Percentiles rank a stretch among this genome's conserved stretches.
Evolutionary conservation across 2,113 vertebrate genomes (phyloP).

Genomic region (Anseranas semipalmata): DNA sequence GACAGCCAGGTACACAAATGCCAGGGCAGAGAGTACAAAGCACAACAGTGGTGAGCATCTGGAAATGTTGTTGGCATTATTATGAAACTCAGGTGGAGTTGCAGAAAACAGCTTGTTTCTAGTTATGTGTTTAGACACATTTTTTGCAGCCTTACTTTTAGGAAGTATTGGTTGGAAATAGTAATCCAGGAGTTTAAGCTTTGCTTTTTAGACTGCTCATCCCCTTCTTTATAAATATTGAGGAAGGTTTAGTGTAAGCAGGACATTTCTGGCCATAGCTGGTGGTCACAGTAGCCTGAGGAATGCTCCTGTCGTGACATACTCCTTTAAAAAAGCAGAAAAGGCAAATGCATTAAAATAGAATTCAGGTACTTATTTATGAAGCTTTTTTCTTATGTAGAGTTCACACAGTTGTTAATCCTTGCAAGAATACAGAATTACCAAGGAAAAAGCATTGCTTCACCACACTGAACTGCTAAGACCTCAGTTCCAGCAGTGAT

Average conservation of each 20-base stretch:
- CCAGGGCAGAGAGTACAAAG: not conserved
- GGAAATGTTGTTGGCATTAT: not conserved
- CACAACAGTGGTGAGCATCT: not conserved
- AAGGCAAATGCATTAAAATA: not conserved
- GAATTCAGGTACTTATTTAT: not conserved
- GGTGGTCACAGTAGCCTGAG: not conserved
- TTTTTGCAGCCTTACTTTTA: not conserved
- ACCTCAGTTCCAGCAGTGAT: not conserved
- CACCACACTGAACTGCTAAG: not conserved
- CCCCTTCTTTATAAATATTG: not conserved
- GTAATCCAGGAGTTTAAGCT: not conserved
- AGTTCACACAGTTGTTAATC: not conserved
- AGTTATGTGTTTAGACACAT: not conserved
- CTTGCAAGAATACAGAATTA: not conserved
- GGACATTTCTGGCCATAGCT: not conserved
- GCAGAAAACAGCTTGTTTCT: not conserved
- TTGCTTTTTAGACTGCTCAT: not conserved
- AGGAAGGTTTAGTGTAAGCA: not conserved
- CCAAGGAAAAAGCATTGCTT: not conserved
- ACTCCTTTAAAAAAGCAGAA: not conserved
- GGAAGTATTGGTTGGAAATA: not conserved
- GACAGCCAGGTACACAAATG: not conserved
- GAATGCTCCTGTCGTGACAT: not conserved
- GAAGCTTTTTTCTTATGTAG: not conserved
- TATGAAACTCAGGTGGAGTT: not conserved